These are phyloP conservation scores for Zaprionus taronus DNA, from an alignment of 1,140 invertebrate genomes.

Conservation along the genomic window DNA sequence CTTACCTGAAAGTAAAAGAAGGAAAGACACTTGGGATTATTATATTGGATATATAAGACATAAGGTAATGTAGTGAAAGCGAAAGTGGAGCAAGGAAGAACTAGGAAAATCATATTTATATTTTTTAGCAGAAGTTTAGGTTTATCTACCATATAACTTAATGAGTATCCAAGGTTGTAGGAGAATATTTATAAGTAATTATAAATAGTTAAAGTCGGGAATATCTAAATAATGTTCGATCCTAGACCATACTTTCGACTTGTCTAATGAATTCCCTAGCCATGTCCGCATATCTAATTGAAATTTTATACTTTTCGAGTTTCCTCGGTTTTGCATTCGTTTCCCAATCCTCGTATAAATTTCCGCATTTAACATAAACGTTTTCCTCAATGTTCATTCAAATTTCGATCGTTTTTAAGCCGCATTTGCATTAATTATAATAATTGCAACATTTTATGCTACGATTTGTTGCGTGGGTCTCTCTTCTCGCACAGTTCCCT, in stretches of 20 bases:
- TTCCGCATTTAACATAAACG: constrained; percentile 14
- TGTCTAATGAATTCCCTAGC: neutral
- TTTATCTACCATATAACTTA: too few species aligned
- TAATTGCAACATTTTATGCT: constrained; percentile 52
- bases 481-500: neutral
- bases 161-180: neutral
- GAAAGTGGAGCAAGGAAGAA: neutral
- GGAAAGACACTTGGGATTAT: constrained; percentile 49
- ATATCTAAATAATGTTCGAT: neutral
- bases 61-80: constrained; percentile 2
- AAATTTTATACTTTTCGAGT: neutral
- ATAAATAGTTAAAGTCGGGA: neutral
- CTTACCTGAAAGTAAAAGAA: constrained; percentile 63
- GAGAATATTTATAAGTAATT: neutral
- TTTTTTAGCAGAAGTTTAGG: too few species aligned
- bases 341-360: constrained; percentile 7
- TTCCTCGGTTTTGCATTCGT: neutral
- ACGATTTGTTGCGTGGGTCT: constrained; percentile 37
- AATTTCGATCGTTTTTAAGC: constrained; percentile 11
- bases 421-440: constrained; percentile 53
- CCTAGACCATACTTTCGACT: neutral
- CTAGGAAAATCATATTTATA: neutral
- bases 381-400: constrained; percentile 12
- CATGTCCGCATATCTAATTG: neutral
- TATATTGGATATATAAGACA: constrained; percentile 21